Evolutionary conservation across 2,888 invertebrate genomes (phyloP), one percentile per base, ranked within the genome.

Genomic region (Dryomyza anilis): DNA sequence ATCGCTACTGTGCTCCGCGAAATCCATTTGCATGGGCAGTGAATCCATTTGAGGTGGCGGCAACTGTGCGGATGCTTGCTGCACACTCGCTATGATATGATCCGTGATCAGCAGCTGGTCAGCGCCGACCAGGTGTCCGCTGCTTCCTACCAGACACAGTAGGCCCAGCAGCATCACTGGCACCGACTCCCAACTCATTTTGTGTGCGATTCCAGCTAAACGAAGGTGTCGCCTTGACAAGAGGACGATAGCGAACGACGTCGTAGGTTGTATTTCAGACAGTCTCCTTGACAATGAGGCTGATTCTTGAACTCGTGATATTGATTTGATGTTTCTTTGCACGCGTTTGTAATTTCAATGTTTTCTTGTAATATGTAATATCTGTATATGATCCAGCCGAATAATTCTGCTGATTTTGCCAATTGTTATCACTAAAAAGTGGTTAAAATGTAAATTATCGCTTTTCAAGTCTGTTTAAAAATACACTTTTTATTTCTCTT

Each of bases 161-260:
- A 67, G 43, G 66, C 65, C 60, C 67, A 67, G 43, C 36, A 71
- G 66, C 57, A 66, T 64, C 46, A 69, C 52, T 45, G 63, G 63
- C 60, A 53, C 63, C 67, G 52, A 56, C 29, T 56, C 39, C 43
- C 68, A 53, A 45, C 46, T 57, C 56, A 63, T 63, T 43, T 36
- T 61, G 7, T 33, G n/a, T 25, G 4, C 16, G 36, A 23, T 23
- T 12, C 23, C 25, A 5, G 23, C 10, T 14, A 21, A 48, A 48
- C 19, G 3, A 39, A 3, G n/a, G 39, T 2, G 39, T 3, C 39
- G 12, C 39, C 12, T 12, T 39, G 39, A 6, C 55, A 21, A 36
- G 12, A 16, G 55, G 36, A 25, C 25, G 27, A 50, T 25, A 19
- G 43, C 23, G 21, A 14, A 21, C 23, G 50, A 21, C 14, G 25